Evolutionary conservation across 1,140 invertebrate species (phyloP).

Genomic region (Trinorchestia longiramus): DNA sequence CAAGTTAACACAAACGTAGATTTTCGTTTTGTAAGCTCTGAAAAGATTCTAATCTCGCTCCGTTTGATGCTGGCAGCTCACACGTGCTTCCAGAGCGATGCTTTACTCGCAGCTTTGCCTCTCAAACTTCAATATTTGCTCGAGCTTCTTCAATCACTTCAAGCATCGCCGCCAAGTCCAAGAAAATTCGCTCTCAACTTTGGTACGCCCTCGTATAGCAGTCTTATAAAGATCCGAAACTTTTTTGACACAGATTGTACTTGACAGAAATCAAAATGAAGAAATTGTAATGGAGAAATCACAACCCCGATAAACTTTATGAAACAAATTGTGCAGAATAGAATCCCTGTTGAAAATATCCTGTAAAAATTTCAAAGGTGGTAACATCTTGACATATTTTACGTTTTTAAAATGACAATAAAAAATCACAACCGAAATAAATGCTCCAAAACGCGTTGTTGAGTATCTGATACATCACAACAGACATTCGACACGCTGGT

Average conservation of each 20-base stretch:
- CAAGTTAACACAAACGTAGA: neutral
- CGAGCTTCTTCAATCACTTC: slow-evolving; percentile 52
- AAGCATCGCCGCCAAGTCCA: slow-evolving; percentile 37
- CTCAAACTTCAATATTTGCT: slow-evolving; percentile 51
- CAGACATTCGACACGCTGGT: neutral
- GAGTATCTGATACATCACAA: neutral
- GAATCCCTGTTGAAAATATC: neutral
- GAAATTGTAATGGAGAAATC: neutral
- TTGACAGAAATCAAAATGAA: neutral
- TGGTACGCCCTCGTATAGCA: neutral
- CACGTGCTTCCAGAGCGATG: neutral
- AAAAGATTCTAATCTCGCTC: neutral
- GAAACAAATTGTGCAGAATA: neutral
- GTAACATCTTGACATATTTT: no score
- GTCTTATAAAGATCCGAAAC: slow-evolving; percentile 25
- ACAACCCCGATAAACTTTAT: neutral
- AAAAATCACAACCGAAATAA: neutral
- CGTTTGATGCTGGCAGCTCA: neutral
- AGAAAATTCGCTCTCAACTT: slow-evolving; percentile 42
- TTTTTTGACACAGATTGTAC: neutral
- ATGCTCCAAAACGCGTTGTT: neutral
- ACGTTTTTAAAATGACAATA: neutral
- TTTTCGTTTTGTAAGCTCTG: neutral
- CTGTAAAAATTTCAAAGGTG: no score
- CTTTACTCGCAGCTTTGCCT: slow-evolving; percentile 28